These are phyloP conservation scores for Metallyticus violacea DNA, from an alignment of 2,888 invertebrate species.

Conservation along the genomic window DNA sequence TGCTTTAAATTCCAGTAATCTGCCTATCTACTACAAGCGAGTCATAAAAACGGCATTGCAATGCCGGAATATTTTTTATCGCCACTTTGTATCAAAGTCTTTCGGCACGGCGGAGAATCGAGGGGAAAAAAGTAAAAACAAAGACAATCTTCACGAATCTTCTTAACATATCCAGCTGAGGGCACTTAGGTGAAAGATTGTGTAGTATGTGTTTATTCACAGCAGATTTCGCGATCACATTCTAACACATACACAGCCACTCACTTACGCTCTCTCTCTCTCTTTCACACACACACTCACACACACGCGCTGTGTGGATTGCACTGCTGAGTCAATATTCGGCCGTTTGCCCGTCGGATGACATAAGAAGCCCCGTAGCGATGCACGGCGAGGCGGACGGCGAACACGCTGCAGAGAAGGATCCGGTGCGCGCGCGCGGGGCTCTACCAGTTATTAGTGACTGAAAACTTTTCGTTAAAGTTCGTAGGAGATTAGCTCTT, in stretches of 20 bases:
- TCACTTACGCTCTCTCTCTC: background rate
- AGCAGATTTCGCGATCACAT: background rate
- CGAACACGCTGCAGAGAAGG: background rate
- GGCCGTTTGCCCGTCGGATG: background rate
- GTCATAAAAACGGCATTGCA: background rate
- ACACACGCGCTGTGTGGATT: background rate
- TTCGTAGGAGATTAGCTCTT: constrained; percentile 6
- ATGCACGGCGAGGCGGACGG: background rate
- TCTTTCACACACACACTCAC: background rate
- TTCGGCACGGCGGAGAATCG: background rate
- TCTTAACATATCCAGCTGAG: background rate
- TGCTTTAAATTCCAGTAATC: background rate
- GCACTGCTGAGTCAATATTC: background rate
- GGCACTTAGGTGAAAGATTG: constrained; percentile 1
- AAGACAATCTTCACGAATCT: background rate
- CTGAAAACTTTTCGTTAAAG: constrained; percentile 9
- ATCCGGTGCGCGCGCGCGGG: background rate
- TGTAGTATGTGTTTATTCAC: constrained; percentile 4
- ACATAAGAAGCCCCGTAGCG: constrained; percentile 5
- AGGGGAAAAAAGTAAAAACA: background rate
- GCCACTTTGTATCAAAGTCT: background rate
- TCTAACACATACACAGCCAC: background rate
- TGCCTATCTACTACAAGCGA: background rate
- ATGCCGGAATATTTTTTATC: background rate
- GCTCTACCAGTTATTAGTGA: constrained; percentile 1